These are phyloP conservation scores for Drosophila maculinotata DNA, from an alignment of 2,888 invertebrate species.

Conservation along the genomic window DNA sequence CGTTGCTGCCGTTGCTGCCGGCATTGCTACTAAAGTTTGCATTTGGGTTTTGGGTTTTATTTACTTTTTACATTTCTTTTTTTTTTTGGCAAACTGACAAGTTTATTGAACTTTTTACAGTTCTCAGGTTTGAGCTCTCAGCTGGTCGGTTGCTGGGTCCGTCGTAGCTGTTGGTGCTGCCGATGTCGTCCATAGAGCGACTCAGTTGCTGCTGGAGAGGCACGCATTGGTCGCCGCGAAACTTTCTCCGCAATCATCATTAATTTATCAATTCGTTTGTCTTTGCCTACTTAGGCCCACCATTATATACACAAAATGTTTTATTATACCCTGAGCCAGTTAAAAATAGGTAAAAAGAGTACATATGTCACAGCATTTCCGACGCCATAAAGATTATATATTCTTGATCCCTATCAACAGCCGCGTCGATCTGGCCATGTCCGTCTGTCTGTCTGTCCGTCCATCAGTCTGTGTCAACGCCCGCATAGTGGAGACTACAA, in stretches of 20 bases:
- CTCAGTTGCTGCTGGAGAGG: conserved; percentile 33
- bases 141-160: conserved; percentile 56
- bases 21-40: conserved; percentile 51
- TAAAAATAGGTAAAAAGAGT: too few species aligned
- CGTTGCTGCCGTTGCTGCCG: conserved; percentile 43
- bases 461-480: too few species aligned
- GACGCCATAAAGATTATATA: too few species aligned
- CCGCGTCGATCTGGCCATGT: too few species aligned
- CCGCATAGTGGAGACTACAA: too few species aligned
- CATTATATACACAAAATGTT: conserved; percentile 30
- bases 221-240: conserved; percentile 50
- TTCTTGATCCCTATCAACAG: too few species aligned
- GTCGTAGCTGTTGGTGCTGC: conserved; percentile 27
- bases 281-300: conserved; percentile 40
- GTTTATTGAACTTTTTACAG: conserved; percentile 82
- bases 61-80: conserved; percentile 41
- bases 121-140: conserved; percentile 57
- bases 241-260: conserved; percentile 82
- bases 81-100: conserved; percentile 79
- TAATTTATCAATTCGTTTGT: conserved; percentile 55
- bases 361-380: too few species aligned
- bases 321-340: too few species aligned
- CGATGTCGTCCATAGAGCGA: conserved; percentile 45
- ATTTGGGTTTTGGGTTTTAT: conserved; percentile 51
- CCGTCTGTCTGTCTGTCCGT: too few species aligned